These are phyloP conservation scores for Caenorhabditis briggsae DNA, from an alignment of 1,140 invertebrate species.

Conservation along the genomic window DNA sequence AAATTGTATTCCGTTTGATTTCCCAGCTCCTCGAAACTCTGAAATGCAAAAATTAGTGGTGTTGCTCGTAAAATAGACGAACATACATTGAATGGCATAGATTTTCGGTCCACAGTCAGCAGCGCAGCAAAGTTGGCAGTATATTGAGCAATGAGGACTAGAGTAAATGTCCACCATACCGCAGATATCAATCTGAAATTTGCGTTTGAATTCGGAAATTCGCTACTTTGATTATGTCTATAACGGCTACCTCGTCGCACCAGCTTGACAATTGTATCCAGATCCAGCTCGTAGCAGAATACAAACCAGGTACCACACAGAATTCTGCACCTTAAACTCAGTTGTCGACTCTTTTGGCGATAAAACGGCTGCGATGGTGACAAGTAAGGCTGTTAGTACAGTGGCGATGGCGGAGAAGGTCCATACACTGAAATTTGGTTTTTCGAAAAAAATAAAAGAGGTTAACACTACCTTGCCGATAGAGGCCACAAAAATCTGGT, in stretches of 20 bases:
- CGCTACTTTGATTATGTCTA: no score
- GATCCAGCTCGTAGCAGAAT: slow-evolving; percentile 71
- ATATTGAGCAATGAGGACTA: slow-evolving; percentile 96
- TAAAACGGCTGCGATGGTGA: slow-evolving; percentile 64
- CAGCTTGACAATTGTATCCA: slow-evolving; percentile 84
- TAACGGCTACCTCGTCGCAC: slow-evolving; percentile 84
- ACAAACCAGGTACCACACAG: slow-evolving; percentile 67
- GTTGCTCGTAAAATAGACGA: slow-evolving; percentile 92
- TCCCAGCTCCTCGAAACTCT: slow-evolving; percentile 71
- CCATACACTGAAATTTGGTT: slow-evolving; percentile 84
- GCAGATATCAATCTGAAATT: slow-evolving; percentile 87
- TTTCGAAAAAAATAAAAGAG: background rate
- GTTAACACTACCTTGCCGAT: slow-evolving; percentile 28
- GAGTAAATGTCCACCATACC: slow-evolving; percentile 98
- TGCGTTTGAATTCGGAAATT: no score
- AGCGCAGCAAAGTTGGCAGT: slow-evolving; percentile 97
- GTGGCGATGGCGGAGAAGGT: slow-evolving; percentile 79
- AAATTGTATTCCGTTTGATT: slow-evolving; percentile 82
- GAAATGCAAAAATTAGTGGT: slow-evolving; percentile 79
- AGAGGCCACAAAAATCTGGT: slow-evolving; percentile 66
- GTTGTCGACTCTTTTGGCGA: slow-evolving; percentile 66
- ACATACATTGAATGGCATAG: slow-evolving; percentile 94
- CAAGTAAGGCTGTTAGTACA: slow-evolving; percentile 63
- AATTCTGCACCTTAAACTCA: slow-evolving; percentile 66
- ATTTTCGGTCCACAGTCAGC: slow-evolving; percentile 90